A percentile compares a stretch with the other conserved stretches of the same genome.
phyloP scores from a whole-genome alignment of 2,113 vertebrate species.

The Heterotilapia buettikoferi region DNA sequence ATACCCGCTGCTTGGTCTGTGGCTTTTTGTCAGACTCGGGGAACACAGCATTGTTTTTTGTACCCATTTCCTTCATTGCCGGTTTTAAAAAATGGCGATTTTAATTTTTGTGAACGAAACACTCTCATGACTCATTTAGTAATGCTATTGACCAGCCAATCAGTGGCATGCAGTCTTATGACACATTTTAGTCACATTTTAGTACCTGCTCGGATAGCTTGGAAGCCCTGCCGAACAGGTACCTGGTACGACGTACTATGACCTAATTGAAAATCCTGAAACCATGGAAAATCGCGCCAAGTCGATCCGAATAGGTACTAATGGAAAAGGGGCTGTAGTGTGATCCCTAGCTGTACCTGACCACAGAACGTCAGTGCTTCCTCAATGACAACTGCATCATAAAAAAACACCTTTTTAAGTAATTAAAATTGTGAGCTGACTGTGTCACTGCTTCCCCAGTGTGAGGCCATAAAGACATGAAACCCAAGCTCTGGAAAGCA shows the following conservation, averaged over 20 bases:
- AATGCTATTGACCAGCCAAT: background rate
- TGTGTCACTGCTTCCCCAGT: background rate
- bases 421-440: background rate
- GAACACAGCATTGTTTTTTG: background rate
- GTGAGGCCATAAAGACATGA: background rate
- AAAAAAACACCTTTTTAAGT: background rate
- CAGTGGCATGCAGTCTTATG: background rate
- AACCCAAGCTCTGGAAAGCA: fast-evolving
- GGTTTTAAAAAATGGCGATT: fast-evolving
- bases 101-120: fast-evolving
- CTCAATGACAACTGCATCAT: background rate
- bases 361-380: background rate
- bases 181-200: background rate
- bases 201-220: background rate
- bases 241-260: background rate
- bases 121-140: background rate
- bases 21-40: background rate
- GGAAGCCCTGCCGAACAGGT: fast-evolving
- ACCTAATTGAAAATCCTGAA: background rate
- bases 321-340: background rate
- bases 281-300: fast-evolving
- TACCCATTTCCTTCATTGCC: background rate
- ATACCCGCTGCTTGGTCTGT: fast-evolving
- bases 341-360: background rate
- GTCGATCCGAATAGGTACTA: background rate